Percentiles rank a stretch among this genome's conserved stretches.
These are phyloP conservation scores for Somateria mollissima DNA, from an alignment of 2,797 vertebrate genomes.

Conservation along the genomic window DNA sequence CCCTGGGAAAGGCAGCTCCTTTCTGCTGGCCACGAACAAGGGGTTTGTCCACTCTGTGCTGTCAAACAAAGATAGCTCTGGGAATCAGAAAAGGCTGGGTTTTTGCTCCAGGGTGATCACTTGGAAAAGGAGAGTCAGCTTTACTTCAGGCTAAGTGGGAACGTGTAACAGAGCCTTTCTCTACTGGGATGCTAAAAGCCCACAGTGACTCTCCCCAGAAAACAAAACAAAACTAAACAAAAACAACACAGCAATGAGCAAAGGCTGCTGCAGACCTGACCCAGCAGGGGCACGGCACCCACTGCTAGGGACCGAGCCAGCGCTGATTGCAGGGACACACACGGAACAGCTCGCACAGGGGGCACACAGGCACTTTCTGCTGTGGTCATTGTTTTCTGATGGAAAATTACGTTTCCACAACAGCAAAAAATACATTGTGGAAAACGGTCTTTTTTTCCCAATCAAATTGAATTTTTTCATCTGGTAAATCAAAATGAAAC, in stretches of 20 bases:
- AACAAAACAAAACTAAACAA: too few relatives aligned
- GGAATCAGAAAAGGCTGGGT: background rate
- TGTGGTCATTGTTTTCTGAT: background rate
- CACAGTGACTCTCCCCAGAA: background rate
- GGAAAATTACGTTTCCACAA: background rate
- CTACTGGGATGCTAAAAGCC: conserved; percentile 22
- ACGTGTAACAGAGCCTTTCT: conserved; percentile 17
- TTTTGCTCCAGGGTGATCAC: background rate
- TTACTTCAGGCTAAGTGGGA: background rate
- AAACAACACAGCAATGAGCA: background rate
- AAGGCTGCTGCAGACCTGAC: background rate
- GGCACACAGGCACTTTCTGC: background rate
- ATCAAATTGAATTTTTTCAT: background rate
- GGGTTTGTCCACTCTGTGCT: background rate
- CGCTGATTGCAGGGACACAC: background rate
- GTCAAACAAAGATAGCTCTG: background rate
- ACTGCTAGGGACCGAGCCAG: background rate
- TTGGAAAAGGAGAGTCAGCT: background rate
- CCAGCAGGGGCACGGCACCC: background rate
- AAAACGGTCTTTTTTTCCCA: accelerated
- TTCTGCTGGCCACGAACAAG: background rate
- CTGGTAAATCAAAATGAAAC: background rate
- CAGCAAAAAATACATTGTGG: background rate
- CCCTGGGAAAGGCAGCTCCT: background rate
- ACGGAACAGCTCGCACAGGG: background rate